Evolutionary conservation across 2,888 invertebrate genomes (phyloP).

Genomic region (Chymomyza procnemis): DNA sequence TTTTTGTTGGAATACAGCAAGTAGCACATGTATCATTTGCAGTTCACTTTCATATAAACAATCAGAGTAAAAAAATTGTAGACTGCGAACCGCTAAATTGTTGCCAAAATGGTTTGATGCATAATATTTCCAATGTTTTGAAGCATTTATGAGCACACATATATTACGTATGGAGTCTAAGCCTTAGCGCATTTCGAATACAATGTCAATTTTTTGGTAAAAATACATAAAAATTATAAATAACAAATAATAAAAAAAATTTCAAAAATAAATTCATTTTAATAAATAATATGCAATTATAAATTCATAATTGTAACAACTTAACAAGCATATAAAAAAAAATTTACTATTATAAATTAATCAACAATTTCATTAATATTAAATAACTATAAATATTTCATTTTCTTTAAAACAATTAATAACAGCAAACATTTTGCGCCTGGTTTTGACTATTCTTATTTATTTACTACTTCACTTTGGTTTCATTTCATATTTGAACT

Average conservation of each 20-base stretch:
- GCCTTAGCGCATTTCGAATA: too few relatives aligned
- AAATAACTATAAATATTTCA: neutral
- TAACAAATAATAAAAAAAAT: neutral
- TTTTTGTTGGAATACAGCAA: slow-evolving; percentile 1
- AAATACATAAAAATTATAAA: neutral
- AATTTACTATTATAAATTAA: neutral
- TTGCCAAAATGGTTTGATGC: too few relatives aligned
- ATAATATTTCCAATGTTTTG: too few relatives aligned
- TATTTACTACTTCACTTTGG: slow-evolving; percentile 13
- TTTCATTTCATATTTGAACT: slow-evolving; percentile 53
- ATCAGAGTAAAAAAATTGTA: neutral
- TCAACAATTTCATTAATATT: neutral
- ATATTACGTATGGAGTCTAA: too few relatives aligned
- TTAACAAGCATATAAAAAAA: neutral
- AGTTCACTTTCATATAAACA: neutral
- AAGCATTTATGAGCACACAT: too few relatives aligned
- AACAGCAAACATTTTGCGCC: neutral
- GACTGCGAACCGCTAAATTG: neutral
- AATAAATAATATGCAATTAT: neutral
- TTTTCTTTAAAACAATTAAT: neutral
- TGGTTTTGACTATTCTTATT: neutral
- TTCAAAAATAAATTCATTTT: neutral
- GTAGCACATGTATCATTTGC: neutral
- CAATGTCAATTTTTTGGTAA: too few relatives aligned
- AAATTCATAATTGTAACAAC: neutral